Conservation (phyloP, 2,888 invertebrate species). For the Metacarcinus magister region DNA sequence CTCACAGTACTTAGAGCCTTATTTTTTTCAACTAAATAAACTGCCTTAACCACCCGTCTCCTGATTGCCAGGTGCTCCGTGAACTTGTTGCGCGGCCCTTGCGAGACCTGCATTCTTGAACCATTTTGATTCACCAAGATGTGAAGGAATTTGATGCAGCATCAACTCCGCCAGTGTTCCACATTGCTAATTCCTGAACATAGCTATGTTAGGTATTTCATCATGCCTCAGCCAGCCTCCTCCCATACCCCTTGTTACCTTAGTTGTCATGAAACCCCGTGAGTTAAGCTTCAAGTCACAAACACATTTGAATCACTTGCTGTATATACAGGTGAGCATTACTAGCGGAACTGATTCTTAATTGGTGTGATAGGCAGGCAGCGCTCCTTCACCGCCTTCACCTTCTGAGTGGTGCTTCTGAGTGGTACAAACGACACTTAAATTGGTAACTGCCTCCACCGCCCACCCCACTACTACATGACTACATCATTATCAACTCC, state of each 20-base stretch:
- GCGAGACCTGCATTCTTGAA: background rate
- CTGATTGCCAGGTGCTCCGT: background rate
- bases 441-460: background rate
- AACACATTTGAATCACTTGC: background rate
- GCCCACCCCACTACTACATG: background rate
- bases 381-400: background rate
- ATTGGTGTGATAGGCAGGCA: background rate
- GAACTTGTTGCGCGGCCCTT: background rate
- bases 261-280: background rate
- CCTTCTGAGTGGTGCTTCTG: background rate
- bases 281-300: background rate
- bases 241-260: background rate
- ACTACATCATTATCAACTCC: too few species aligned
- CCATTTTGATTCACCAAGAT: conserved; percentile 15
- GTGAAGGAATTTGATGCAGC: background rate
- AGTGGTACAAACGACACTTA: background rate
- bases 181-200: background rate
- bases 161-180: conserved; percentile 10
- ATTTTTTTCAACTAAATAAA: background rate
- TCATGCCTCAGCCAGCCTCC: background rate
- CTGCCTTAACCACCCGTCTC: background rate
- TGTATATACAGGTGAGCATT: background rate
- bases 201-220: conserved; percentile 34
- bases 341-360: background rate
- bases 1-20: background rate